Evolutionary conservation across 92 coral and sea anemone genomes (phyloP), one percentile per base, ranked within the genome.

Genomic region (Parazoanthus atlanticus): DNA sequence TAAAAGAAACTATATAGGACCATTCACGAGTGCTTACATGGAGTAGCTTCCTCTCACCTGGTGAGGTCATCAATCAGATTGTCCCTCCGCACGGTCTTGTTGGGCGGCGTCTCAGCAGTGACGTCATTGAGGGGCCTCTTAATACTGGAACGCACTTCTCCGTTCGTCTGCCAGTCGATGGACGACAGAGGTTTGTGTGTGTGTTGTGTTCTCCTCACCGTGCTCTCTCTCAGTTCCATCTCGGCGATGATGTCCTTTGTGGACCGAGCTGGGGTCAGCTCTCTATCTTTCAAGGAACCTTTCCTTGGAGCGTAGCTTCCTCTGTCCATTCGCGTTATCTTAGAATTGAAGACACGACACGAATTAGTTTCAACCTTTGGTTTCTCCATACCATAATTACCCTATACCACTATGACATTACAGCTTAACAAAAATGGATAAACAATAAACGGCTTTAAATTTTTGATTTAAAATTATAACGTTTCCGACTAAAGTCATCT

Each of bases 181-280:
- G 87, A 69, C 4, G 87, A 84, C 47, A 72, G 64, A 2, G 87
- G 87, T 11, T 72, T 84, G 65, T 70, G 86, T 58, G n/a, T 76
- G 40, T 69, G 66, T 28, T 84, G 87, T 25, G 87, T 19, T 17
- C 87, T 69, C 78, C 41, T 84, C 9, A 49, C 28, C 0, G 78
- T 69, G 30, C 87, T 66, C 40, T 84, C 87, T 26, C 87, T 70
- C 36, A 30, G 19, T 10, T 84, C 87, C 87, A 84, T 69, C 66
- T 84, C 87, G 3, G 87, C 87, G 12, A 84, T 84, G 77, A 84
- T 84, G 38, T 84, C 87, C 78, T 29, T 84, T 25, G 87, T 84
- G 15, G 87, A 84, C 41, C 78, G 67, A 30, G 78, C 19, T 7
- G 87, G 87, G 15, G 43, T 31, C 66, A 84, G 52, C 69, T 84